Evolutionary conservation across 2,113 vertebrate species (phyloP).

Genomic region (Ranitomeya variabilis): DNA sequence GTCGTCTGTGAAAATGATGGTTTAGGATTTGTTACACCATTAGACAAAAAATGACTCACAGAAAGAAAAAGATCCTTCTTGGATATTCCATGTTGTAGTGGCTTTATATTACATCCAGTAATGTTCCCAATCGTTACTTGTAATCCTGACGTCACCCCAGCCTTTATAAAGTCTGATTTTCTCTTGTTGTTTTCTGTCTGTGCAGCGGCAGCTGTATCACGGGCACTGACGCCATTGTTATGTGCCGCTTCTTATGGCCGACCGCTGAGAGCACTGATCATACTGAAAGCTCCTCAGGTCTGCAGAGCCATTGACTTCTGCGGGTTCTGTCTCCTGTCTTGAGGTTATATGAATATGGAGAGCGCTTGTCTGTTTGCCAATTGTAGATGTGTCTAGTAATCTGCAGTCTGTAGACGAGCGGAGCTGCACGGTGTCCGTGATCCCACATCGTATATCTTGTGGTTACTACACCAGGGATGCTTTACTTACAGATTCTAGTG

Average conservation of each 20-base stretch:
- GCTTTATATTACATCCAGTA: too few relatives aligned
- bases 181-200: neutral
- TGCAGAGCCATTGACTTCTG: conserved; percentile 35
- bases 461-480: too few relatives aligned
- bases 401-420: neutral
- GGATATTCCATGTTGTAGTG: too few relatives aligned
- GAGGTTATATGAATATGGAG: conserved; percentile 38
- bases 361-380: conserved; percentile 26
- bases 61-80: too few relatives aligned
- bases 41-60: too few relatives aligned
- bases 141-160: neutral
- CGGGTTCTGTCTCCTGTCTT: conserved; percentile 19
- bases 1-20: too few relatives aligned
- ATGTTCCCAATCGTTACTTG: too few relatives aligned
- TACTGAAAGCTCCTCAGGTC: conserved; percentile 42
- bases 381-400: neutral
- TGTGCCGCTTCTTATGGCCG: neutral
- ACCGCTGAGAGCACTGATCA: conserved; percentile 28
- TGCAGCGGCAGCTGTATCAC: neutral
- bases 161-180: too few relatives aligned
- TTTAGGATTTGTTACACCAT: too few relatives aligned
- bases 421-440: neutral
- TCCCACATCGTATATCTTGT: too few relatives aligned
- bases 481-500: too few relatives aligned
- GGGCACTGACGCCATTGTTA: conserved; percentile 5